A percentile compares a stretch with the other conserved stretches of the same genome.
Conservation (phyloP, 2,113 vertebrate genomes). For the Cyprinodon variegatus region DNA sequence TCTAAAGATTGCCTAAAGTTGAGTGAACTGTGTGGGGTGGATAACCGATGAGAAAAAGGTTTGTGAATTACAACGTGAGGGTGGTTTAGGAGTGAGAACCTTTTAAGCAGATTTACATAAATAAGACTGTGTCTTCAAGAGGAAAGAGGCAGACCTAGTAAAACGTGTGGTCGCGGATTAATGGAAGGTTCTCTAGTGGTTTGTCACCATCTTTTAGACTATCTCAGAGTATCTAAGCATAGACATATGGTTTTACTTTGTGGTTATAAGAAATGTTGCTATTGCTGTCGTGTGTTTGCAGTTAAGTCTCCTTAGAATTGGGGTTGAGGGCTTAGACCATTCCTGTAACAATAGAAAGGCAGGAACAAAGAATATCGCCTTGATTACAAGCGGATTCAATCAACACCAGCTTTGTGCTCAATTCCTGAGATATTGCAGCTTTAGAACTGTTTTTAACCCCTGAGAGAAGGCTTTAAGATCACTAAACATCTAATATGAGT, state of each 20-base stretch:
- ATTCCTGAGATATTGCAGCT: constrained; percentile 37
- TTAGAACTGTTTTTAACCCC: constrained; percentile 35
- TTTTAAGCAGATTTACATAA: constrained; percentile 36
- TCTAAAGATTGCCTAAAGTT: constrained; percentile 18
- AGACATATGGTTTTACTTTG: constrained; percentile 45
- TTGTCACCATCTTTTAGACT: constrained; percentile 11
- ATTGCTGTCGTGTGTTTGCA: constrained; percentile 51
- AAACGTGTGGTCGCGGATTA: constrained; percentile 44
- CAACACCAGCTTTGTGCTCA: constrained; percentile 48
- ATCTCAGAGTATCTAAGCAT: constrained; percentile 14
- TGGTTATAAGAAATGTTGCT: constrained; percentile 22
- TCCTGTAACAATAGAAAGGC: constrained; percentile 49
- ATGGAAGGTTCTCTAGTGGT: constrained; percentile 15
- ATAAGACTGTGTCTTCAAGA: constrained; percentile 43
- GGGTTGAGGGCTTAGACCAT: constrained; percentile 3
- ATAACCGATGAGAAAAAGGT: constrained; percentile 36
- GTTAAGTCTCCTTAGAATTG: constrained; percentile 10
- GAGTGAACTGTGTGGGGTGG: constrained; percentile 29
- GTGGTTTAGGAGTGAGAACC: constrained; percentile 38
- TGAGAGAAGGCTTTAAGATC: constrained; percentile 26
- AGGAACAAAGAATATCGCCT: constrained; percentile 29
- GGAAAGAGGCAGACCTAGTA: constrained; percentile 44
- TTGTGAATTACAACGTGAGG: constrained; percentile 49
- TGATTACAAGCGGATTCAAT: constrained; percentile 65
- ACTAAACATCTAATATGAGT: constrained; percentile 13